Percentiles rank a stretch among this genome's conserved stretches.
These are phyloP conservation scores for Liopterus haemorrhoidalis DNA, from an alignment of 2,888 invertebrate genomes.

Conservation along the genomic window DNA sequence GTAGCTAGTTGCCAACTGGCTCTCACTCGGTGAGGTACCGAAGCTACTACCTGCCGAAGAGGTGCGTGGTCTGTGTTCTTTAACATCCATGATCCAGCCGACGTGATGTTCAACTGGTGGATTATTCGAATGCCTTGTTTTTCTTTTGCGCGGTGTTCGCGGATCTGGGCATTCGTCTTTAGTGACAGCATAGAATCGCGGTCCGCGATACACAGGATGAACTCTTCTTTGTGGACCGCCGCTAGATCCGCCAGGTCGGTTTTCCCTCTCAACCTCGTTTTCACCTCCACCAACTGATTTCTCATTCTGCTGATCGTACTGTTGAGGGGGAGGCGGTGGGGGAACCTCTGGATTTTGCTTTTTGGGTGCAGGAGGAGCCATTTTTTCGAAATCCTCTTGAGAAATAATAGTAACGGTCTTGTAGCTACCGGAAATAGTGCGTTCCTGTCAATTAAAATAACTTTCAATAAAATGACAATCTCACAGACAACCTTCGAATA, in stretches of 20 bases:
- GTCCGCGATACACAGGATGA: conserved; percentile 49
- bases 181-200: conserved; percentile 90
- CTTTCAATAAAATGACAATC: no score
- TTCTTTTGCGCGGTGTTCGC: conserved; percentile 72
- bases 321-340: conserved; percentile 71
- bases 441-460: conserved; percentile 42
- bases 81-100: conserved; percentile 95
- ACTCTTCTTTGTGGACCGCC: conserved; percentile 27
- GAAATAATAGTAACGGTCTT: conserved; percentile 84
- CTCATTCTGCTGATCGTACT: conserved; percentile 13
- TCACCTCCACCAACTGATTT: no score
- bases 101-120: conserved; percentile 93
- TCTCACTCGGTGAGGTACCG: conserved; percentile 67
- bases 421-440: conserved; percentile 55
- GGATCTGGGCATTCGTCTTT: conserved; percentile 67
- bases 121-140: conserved; percentile 87
- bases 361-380: conserved; percentile 60
- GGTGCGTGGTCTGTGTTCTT: conserved; percentile 74
- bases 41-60: conserved; percentile 74
- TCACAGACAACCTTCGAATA: not conserved
- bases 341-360: conserved; percentile 69
- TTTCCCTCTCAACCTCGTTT: conserved; percentile 8
- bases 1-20: conserved; percentile 63
- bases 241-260: conserved; percentile 14
- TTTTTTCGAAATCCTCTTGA: conserved; percentile 80